A percentile compares a stretch with the other conserved stretches of the same genome.
Conservation (phyloP, 2,888 invertebrate genomes). For the Orgyia antiqua region DNA sequence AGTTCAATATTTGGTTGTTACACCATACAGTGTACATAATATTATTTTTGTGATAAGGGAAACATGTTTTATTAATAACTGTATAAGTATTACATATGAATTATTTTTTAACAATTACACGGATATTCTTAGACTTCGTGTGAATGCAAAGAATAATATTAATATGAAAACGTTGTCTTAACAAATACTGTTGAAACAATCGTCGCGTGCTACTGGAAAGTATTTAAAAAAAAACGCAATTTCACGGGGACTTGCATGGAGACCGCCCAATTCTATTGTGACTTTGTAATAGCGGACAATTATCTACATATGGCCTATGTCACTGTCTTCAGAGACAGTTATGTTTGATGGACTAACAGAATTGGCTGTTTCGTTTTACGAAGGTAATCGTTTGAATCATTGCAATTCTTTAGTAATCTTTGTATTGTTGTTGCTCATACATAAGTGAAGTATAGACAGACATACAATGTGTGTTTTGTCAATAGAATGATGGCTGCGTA, state of each 20-base stretch:
- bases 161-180: no score
- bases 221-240: conserved; percentile 71
- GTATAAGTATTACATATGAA: no score
- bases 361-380: conserved; percentile 23
- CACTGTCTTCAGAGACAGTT: conserved; percentile 33
- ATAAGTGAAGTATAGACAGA: no score
- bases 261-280: conserved; percentile 74
- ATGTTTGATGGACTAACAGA: conserved; percentile 20
- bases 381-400: conserved; percentile 28
- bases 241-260: conserved; percentile 60
- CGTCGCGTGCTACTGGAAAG: conserved; percentile 45
- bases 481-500: no score
- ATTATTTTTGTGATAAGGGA: no score
- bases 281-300: conserved; percentile 58
- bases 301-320: conserved; percentile 44
- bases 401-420: conserved; percentile 17
- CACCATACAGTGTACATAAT: no score
- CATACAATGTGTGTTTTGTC: conserved; percentile 25
- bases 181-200: background rate
- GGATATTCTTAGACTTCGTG: no score
- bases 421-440: no score
- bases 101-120: no score
- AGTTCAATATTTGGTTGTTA: no score
- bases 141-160: no score
- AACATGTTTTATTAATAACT: no score